Conservation (phyloP, 2,888 invertebrate genomes). For the Sceliomorpha sp. region DNA sequence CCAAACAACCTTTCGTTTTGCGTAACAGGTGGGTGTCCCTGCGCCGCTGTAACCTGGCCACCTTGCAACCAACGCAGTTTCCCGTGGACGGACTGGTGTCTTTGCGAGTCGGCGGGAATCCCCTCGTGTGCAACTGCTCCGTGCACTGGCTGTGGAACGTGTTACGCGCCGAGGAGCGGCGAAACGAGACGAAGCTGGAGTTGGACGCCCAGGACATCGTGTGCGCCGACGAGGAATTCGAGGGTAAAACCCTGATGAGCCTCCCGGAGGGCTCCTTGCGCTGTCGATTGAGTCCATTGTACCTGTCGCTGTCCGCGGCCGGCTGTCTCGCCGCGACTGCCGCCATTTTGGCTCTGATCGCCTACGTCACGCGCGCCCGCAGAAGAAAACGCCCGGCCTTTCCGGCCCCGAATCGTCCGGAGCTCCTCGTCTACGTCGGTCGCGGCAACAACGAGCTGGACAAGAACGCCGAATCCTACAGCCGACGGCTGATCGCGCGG, state of each 20-base stretch:
- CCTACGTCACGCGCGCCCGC: slow-evolving; percentile 71
- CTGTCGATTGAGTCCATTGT: slow-evolving; percentile 73
- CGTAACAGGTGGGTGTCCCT: slow-evolving; percentile 84
- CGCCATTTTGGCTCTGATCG: slow-evolving; percentile 74
- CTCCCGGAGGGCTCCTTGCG: slow-evolving; percentile 72
- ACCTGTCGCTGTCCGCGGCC: slow-evolving; percentile 75
- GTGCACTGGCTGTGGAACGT: slow-evolving; percentile 92
- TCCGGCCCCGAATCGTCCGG: slow-evolving; percentile 73
- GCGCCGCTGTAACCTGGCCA: slow-evolving; percentile 87
- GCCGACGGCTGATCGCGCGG: slow-evolving; percentile 69
- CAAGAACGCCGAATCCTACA: slow-evolving; percentile 74
- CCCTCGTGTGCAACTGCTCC: slow-evolving; percentile 92
- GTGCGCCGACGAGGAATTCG: slow-evolving; percentile 75
- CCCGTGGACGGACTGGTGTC: slow-evolving; percentile 89
- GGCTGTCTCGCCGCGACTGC: slow-evolving; percentile 75
- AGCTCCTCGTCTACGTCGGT: slow-evolving; percentile 77
- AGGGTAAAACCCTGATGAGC: slow-evolving; percentile 73
- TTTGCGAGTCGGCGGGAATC: slow-evolving; percentile 90
- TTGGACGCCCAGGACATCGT: slow-evolving; percentile 74
- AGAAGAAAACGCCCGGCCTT: slow-evolving; percentile 72
- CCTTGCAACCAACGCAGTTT: slow-evolving; percentile 90
- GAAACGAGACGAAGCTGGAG: slow-evolving; percentile 76
- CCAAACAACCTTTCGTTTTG: slow-evolving; percentile 26
- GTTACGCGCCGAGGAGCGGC: slow-evolving; percentile 78
- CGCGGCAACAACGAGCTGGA: slow-evolving; percentile 69